These are phyloP conservation scores for Brachypodius melanocephalos DNA, from an alignment of 2,113 vertebrate genomes.

Conservation along the genomic window DNA sequence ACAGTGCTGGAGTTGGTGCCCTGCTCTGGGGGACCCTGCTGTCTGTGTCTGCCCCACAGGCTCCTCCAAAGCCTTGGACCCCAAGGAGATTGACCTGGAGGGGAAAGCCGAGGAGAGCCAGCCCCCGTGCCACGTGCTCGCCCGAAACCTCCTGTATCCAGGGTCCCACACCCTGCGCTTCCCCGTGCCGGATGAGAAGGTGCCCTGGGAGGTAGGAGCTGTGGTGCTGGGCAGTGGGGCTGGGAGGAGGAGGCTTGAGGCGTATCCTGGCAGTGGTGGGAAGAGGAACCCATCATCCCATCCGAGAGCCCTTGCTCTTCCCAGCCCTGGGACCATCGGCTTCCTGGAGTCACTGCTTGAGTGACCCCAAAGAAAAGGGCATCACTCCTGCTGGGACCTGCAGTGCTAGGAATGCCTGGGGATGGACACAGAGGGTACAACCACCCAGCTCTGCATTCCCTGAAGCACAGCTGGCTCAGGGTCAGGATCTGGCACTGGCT, in stretches of 20 bases:
- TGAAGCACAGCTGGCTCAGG: background rate
- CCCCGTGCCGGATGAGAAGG: conserved; percentile 92
- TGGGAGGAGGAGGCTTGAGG: background rate
- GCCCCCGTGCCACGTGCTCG: conserved; percentile 69
- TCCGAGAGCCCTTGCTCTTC: background rate
- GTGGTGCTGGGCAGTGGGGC: background rate
- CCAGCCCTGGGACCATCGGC: background rate
- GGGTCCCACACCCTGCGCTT: conserved; percentile 77
- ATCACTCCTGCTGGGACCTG: background rate
- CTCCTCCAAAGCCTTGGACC: background rate
- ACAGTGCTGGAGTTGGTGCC: background rate
- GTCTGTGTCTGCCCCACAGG: conserved; percentile 15
- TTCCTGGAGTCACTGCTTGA: background rate
- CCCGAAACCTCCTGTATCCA: conserved; percentile 83
- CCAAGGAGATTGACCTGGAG: background rate
- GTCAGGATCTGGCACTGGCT: background rate
- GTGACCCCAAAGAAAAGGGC: background rate
- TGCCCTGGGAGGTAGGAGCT: conserved; percentile 88
- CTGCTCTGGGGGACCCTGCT: background rate
- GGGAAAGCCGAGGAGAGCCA: background rate
- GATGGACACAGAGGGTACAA: background rate
- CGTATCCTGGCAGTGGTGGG: background rate
- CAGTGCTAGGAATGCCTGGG: background rate
- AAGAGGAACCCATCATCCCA: background rate
- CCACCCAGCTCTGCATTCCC: background rate